Base-by-base conservation (phyloP, 2,888 invertebrate species). In the Rotaria magnacalcarata region DNA sequence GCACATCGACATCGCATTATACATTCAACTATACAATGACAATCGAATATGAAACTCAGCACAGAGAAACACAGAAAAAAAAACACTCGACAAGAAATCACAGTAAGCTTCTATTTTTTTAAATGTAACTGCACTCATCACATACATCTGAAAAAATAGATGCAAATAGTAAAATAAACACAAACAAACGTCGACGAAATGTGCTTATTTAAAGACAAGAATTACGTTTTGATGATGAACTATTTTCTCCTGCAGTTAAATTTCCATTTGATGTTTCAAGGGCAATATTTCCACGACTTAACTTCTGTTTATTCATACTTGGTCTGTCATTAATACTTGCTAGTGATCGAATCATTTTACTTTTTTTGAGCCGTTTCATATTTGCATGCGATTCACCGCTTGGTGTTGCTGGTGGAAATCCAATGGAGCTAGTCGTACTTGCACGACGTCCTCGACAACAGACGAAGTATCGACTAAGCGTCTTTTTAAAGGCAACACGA, bases 401-500 rank as follows among this genome's bases (percentile, higher is more conserved):
- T 16, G 34, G 34, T 41, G 67, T 67, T 67, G 34, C 34, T 34
- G 67, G 34, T 1, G 34, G 34, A 0, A 67, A 34, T 14, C 4
- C 14, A 24, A 14, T 80, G 4, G 80, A 43, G 47, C 80, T 80
- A n/a, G 24, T n/a, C 24, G 47, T 47, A 80, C 80, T 80, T 80
- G 43, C 10, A 47, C 80, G 80, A 47, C 80, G 43, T 47, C 3
- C 8, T 21, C n/a, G 47, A 80, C 80, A 80, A 80, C 80, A 80
- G 3, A 24, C 43, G n/a, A 80, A 80, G 47, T n/a, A 80, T n/a
- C 11, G 86, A 34, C 88, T 88, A 41, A 90, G 87, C 47, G 90
- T 87, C 87, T 89, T 89, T 92, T 95, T 95, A 93, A 98, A 97
- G 86, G 98, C 97, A 91, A 96, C 95, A 91, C 98, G 94, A 92